These are phyloP conservation scores for Anguilla anguilla DNA, from an alignment of 2,797 vertebrate species.

Conservation along the genomic window DNA sequence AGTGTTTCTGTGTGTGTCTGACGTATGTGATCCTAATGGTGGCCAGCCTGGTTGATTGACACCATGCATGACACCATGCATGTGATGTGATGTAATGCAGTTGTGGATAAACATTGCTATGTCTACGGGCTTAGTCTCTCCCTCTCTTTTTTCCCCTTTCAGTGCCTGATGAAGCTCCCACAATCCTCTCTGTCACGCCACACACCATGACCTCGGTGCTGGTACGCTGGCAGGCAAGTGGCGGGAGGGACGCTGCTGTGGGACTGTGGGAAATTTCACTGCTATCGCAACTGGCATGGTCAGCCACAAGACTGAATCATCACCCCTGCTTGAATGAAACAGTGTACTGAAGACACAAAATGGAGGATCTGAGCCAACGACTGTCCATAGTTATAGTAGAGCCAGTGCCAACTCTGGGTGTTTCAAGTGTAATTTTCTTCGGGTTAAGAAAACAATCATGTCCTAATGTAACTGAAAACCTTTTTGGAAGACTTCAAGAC, in stretches of 20 bases:
- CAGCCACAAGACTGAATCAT: neutral
- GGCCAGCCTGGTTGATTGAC: neutral
- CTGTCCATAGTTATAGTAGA: too few relatives aligned
- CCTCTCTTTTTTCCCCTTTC: neutral
- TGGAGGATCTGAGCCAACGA: too few relatives aligned
- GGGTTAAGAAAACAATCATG: neutral
- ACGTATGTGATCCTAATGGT: neutral
- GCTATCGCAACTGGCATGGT: neutral
- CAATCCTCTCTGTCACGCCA: conserved; percentile 87
- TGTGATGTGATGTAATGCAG: too few relatives aligned
- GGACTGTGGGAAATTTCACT: neutral
- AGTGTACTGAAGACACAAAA: neutral
- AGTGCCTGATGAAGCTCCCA: conserved; percentile 76
- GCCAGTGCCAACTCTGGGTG: neutral
- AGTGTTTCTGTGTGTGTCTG: neutral
- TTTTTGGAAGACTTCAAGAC: too few relatives aligned
- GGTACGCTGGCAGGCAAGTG: conserved; percentile 91
- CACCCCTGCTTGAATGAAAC: neutral
- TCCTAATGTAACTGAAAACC: too few relatives aligned
- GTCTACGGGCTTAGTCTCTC: neutral
- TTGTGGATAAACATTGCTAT: neutral
- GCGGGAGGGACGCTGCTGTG: neutral
- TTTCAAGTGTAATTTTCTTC: neutral
- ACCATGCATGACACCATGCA: neutral
- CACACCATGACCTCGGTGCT: conserved; percentile 94